A percentile compares a stretch with the other conserved stretches of the same genome.
Evolutionary conservation across 2,113 vertebrate species (phyloP).

Genomic region (Pachyramphus minor): DNA sequence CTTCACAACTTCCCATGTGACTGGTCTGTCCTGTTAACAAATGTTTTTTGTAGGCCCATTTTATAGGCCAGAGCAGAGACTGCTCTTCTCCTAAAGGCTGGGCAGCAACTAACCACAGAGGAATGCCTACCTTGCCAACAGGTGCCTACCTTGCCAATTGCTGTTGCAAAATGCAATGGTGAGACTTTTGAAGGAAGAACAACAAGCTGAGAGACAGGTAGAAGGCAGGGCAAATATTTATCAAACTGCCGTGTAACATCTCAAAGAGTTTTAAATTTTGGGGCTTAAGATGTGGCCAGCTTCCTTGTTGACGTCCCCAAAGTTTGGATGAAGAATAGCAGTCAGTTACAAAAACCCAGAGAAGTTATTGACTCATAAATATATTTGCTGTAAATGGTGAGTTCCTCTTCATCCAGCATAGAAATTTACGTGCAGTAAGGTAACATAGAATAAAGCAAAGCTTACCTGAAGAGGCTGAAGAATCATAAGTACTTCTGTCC

Average conservation of each 20-base stretch:
- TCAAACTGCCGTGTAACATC: neutral
- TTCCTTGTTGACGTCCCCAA: neutral
- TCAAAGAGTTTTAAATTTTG: neutral
- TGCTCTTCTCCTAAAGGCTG: neutral
- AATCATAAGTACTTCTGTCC: constrained; percentile 79
- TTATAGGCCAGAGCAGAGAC: neutral
- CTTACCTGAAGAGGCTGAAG: constrained; percentile 85
- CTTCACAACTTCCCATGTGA: accelerated
- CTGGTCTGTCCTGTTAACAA: neutral
- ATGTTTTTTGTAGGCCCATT: accelerated
- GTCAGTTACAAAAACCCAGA: neutral
- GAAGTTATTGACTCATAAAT: neutral
- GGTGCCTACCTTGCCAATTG: neutral
- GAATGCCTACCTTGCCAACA: neutral
- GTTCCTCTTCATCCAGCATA: neutral
- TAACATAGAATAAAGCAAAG: neutral
- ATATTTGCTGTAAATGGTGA: neutral
- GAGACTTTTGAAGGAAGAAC: neutral
- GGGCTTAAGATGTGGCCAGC: neutral
- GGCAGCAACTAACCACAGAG: neutral
- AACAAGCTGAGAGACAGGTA: neutral
- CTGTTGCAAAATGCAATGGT: neutral
- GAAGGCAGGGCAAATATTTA: neutral
- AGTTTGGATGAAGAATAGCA: neutral
- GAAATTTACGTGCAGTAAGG: neutral